Conservation (phyloP, 1,140 invertebrate genomes). For the Zaprionus tsacasi region DNA sequence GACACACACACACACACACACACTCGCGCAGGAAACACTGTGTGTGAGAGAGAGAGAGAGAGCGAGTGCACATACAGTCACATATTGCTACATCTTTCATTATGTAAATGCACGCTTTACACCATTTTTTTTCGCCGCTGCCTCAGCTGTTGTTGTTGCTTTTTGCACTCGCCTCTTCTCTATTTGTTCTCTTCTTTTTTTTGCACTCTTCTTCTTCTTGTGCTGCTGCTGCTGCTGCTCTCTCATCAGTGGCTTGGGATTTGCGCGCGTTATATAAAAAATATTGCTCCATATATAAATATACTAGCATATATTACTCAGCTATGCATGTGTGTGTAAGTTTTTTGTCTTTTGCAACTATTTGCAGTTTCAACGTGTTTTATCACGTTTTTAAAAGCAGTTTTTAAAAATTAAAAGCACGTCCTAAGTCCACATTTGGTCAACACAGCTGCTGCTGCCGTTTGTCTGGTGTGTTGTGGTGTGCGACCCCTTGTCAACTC, state of each 20-base stretch:
- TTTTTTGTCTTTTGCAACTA: conserved; percentile 39
- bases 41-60: background rate
- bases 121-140: conserved; percentile 46
- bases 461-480: background rate
- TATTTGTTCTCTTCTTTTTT: conserved; percentile 23
- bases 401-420: conserved; percentile 84
- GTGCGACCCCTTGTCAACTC: background rate
- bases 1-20: conserved; percentile 38
- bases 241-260: conserved; percentile 57
- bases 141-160: conserved; percentile 18
- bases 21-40: conserved; percentile 15
- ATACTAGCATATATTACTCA: conserved; percentile 25
- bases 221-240: background rate
- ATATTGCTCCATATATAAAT: conserved; percentile 35
- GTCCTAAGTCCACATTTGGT: conserved; percentile 83
- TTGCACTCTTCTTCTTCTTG: conserved; percentile 7
- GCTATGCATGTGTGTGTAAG: conserved; percentile 28
- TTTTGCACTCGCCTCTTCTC: conserved; percentile 24
- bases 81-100: conserved; percentile 80
- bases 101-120: conserved; percentile 84
- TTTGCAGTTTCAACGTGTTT: conserved; percentile 77
- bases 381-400: conserved; percentile 81
- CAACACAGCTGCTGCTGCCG: conserved; percentile 58
- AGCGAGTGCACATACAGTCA: conserved; percentile 21
- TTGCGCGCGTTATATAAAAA: conserved; percentile 61